Conservation (phyloP, 2,888 invertebrate genomes). For the Mythimna albipuncta region DNA sequence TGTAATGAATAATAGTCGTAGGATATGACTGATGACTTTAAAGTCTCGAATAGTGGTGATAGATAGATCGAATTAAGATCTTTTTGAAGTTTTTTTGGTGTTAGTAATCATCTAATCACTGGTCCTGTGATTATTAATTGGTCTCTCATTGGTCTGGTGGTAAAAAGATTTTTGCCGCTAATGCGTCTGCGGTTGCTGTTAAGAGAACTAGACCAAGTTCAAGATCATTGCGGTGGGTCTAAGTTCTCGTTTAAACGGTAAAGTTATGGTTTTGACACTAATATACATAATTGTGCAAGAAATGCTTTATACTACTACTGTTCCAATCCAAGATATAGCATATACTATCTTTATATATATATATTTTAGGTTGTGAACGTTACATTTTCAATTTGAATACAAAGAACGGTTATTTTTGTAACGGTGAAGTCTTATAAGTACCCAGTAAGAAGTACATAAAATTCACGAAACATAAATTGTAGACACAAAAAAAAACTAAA, state of each 20-base stretch:
- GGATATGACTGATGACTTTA: conserved; percentile 59
- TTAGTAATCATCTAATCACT: conserved; percentile 50
- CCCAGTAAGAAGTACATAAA: conserved; percentile 32
- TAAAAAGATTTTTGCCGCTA: conserved; percentile 37
- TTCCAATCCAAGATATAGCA: not conserved
- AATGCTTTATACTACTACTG: not conserved
- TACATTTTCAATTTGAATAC: not conserved
- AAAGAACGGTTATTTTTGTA: not conserved
- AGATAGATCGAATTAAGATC: conserved; percentile 60
- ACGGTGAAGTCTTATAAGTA: not conserved
- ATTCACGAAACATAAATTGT: conserved; percentile 33
- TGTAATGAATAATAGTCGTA: conserved; percentile 55
- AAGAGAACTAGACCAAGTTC: conserved; percentile 4
- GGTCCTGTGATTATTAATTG: conserved; percentile 43
- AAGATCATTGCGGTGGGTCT: not conserved
- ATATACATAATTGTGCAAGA: not conserved
- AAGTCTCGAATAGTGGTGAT: conserved; percentile 58
- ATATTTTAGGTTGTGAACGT: not conserved
- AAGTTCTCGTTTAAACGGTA: no score
- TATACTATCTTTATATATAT: not conserved
- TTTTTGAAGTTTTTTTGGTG: conserved; percentile 49
- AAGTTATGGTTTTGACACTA: not conserved
- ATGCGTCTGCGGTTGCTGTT: conserved; percentile 29
- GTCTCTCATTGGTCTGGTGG: conserved; percentile 39
- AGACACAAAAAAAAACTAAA: conserved; percentile 17